Conservation (phyloP, 2,113 vertebrate species). For the Myiozetetes cayanensis region DNA sequence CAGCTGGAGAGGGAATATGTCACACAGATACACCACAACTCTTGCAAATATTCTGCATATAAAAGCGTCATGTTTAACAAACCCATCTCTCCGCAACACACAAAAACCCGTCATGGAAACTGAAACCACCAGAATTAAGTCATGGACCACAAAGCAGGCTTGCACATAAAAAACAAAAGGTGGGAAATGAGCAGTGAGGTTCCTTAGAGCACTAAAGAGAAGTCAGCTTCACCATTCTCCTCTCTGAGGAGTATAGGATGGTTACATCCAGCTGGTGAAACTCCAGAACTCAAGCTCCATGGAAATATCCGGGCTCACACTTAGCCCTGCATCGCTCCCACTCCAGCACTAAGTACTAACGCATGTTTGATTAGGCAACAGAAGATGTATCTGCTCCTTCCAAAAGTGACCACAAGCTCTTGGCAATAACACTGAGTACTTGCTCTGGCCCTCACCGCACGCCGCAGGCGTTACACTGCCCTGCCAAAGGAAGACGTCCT, state of each 20-base stretch:
- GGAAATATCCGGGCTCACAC: neutral
- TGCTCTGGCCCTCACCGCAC: conserved; percentile 30
- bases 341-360: conserved; percentile 3
- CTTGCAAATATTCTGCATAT: neutral
- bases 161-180: neutral
- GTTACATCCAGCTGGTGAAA: neutral
- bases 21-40: neutral
- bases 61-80: neutral
- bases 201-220: neutral
- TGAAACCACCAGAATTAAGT: neutral
- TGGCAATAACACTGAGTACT: conserved; percentile 58
- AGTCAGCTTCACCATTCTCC: neutral
- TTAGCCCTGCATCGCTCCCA: neutral
- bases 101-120: neutral
- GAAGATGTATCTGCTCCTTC: conserved; percentile 45
- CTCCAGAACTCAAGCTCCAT: neutral
- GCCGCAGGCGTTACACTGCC: neutral
- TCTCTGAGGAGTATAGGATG: neutral
- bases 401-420: conserved; percentile 59
- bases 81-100: neutral
- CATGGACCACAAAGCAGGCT: neutral
- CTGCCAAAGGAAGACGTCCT: conserved; percentile 24
- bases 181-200: neutral
- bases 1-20: neutral
- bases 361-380: conserved; percentile 46